Conservation (phyloP, 35 echinoderm and acorn worm genomes). For the Hemicentrotus pulcherrimus region DNA sequence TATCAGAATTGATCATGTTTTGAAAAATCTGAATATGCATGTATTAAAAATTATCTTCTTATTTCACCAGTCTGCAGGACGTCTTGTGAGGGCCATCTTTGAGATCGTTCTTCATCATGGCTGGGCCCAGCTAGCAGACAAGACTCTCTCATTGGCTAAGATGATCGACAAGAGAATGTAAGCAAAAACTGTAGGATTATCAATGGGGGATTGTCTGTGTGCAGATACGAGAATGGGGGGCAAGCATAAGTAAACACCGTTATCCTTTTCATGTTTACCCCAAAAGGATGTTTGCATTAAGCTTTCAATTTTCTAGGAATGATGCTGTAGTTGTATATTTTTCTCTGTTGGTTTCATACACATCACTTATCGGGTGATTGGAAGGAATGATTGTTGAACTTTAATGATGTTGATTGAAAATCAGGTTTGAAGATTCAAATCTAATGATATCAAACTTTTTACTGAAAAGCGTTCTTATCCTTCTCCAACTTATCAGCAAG, state of each 20-base stretch:
- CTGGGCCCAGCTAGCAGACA: slow-evolving; percentile 95
- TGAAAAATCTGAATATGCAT: neutral
- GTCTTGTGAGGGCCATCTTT: slow-evolving; percentile 93
- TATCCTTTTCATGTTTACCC: neutral
- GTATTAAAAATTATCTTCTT: neutral
- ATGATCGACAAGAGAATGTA: slow-evolving; percentile 99
- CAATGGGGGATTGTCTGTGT: neutral
- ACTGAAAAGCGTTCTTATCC: neutral
- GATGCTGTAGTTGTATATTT: too few relatives aligned
- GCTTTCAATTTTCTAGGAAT: too few relatives aligned
- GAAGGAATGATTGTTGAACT: neutral
- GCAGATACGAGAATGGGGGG: neutral
- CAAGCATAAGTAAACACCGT: neutral
- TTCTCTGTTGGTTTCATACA: neutral
- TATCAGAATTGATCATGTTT: neutral
- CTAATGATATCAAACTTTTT: neutral
- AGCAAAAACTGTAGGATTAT: slow-evolving; percentile 21
- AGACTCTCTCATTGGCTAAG: slow-evolving; percentile 89
- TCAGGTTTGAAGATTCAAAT: slow-evolving; percentile 18
- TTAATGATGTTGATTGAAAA: slow-evolving; percentile 4
- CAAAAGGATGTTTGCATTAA: too few relatives aligned
- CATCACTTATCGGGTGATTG: neutral
- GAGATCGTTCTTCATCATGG: slow-evolving; percentile 95
- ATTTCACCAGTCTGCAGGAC: slow-evolving; percentile 90
- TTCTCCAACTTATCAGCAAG: neutral